A percentile compares a stretch with the other conserved stretches of the same genome.
These are phyloP conservation scores for Melanchra persicariae DNA, from an alignment of 2,888 invertebrate genomes.

Conservation along the genomic window DNA sequence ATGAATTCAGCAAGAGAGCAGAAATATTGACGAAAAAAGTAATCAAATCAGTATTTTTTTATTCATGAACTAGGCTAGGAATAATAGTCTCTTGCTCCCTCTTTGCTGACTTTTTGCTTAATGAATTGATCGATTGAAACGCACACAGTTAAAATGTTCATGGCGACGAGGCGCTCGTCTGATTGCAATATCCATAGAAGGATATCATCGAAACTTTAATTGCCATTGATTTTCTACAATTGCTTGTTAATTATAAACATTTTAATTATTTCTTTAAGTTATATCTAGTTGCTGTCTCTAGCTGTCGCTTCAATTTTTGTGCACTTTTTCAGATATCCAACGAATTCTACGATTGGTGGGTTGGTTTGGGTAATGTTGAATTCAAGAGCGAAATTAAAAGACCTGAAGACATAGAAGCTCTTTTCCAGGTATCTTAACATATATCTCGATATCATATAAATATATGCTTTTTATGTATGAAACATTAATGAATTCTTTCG, in stretches of 20 bases:
- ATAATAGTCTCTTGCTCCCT: no score
- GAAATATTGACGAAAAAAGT: constrained; percentile 86
- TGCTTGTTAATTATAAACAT: no score
- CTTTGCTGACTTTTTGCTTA: no score
- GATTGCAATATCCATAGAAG: no score
- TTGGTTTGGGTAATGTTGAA: constrained; percentile 85
- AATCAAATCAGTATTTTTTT: constrained; percentile 3
- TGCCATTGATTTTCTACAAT: no score
- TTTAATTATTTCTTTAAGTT: no score
- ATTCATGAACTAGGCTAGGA: not conserved
- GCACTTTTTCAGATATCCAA: constrained; percentile 83
- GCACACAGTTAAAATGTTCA: no score
- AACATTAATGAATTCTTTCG: not conserved
- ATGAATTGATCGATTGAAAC: no score
- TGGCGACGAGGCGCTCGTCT: no score
- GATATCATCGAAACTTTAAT: no score
- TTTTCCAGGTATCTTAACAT: constrained; percentile 86
- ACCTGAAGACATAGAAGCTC: constrained; percentile 89
- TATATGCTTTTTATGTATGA: not conserved
- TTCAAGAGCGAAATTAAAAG: constrained; percentile 87
- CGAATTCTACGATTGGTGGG: constrained; percentile 91
- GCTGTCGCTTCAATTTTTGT: not conserved
- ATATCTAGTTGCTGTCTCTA: no score
- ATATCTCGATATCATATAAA: not conserved
- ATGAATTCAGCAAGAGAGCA: constrained; percentile 87